These are phyloP conservation scores for Acholoe squamosa DNA, from an alignment of 2,888 invertebrate genomes.

Conservation along the genomic window DNA sequence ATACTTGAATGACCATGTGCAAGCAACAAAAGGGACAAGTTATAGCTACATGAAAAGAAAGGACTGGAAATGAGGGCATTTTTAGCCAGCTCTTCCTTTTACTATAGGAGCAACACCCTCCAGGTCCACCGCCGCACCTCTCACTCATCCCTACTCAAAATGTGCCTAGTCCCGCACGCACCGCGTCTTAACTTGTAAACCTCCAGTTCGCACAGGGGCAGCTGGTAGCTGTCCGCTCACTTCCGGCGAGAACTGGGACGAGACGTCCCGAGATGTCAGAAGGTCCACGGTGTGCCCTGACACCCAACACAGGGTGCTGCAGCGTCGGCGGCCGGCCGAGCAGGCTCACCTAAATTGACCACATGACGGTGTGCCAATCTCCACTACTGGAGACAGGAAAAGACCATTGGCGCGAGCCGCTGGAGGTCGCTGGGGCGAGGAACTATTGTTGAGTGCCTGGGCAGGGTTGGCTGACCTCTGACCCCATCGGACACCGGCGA, in stretches of 20 bases:
- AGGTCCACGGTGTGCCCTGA: not conserved
- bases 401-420: conserved; percentile 54
- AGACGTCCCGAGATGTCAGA: conserved; percentile 49
- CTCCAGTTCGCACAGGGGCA: conserved; percentile 1
- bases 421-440: conserved; percentile 37
- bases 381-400: conserved; percentile 57
- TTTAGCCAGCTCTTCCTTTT: no score
- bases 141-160: not conserved
- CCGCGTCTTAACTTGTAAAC: not conserved
- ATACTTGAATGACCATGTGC: no score
- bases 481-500: conserved; percentile 37
- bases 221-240: conserved; percentile 33
- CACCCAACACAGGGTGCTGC: not conserved
- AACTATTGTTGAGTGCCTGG: not conserved
- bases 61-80: no score
- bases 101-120: no score
- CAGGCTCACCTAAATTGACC: conserved; percentile 44
- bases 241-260: conserved; percentile 34
- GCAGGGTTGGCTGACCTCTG: not conserved
- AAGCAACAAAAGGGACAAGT: no score
- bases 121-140: not conserved
- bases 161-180: not conserved
- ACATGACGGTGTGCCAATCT: conserved; percentile 47
- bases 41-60: no score
- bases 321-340: not conserved